Evolutionary conservation across 2,888 invertebrate species (phyloP), one percentile per base, ranked within the genome.

Genomic region (Eilema griseolum): DNA sequence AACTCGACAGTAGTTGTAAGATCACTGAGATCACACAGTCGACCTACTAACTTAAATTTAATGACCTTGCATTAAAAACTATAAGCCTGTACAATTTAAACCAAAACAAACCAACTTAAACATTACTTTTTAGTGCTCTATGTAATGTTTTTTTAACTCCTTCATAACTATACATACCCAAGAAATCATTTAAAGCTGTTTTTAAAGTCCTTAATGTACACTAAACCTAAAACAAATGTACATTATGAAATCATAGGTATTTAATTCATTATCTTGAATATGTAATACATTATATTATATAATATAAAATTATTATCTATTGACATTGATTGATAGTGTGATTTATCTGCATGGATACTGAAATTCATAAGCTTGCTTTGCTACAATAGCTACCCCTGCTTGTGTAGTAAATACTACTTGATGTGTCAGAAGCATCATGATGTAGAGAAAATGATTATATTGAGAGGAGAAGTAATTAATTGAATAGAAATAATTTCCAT

Each of bases 1-100:
- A 77, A 71, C 64, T 72, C 56, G 46, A 73, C 64, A 78, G 64
- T 61, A n/a, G 52, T 31, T 67, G 73, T 81, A 79, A 84, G 79
- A 79, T 82, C 82, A 83, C 77, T 81, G 79, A 84, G 79, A 79
- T 82, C 82, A 83, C 77, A 69, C 61, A 63, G 72, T 69, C 62
- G 72, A 70, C 73, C 72, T 68, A 72, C 24, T 69, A 75, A 61
- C 5, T 71, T 67, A 70, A 66, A 68, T 66, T 26, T 56, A 69
- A 0, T 33, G 26, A 14, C 60, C 60, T 63, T 20, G 59, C 2
- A 64, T 4, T 20, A 62, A 41, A 37, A 52, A 12, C n/a, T 64
- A 1, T 14, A n/a, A 12, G 8, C n/a, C 1, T n/a, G 4, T 28
- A n/a, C 1, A 23, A 52, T 20, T 46, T 52, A n/a, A 52, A 52